Base-by-base conservation (phyloP, 2,888 invertebrate species). In the Erannis defoliaria region DNA sequence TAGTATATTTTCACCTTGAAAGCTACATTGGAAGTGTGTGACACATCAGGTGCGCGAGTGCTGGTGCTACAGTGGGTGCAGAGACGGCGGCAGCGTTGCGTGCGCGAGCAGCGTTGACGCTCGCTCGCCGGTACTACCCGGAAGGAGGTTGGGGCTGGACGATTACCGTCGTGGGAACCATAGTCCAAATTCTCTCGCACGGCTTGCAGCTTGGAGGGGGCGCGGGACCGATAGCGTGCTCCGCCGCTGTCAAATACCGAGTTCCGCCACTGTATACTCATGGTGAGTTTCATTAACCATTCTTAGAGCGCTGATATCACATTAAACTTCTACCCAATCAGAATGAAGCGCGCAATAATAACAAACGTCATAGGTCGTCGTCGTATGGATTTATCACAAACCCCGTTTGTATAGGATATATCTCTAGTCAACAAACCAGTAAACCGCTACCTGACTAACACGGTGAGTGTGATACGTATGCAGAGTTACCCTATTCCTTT, bases 71-170 rank as follows among this genome's bases (percentile, higher is more conserved):
- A 45, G 92, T 91, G 63, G 84, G 93, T 66, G 80, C 87, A 72
- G 92, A 91, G 76, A 91, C 92, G 5, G 85, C 90, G 56, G 89
- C 90, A 6, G 92, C 89, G n/a, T 74, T 93, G 48, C 93, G 94
- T 66, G 94, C 95, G 40, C 94, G 95, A 42, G 95, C 95, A 0
- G 93, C 95, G 9, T 90, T 95, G 53, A 94, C 95, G 45, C 92
- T 96, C 45, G 95, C 95, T 58, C 93, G 96, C 31, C 96, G 97
- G 73, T 97, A 97, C 89, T 97, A 97, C 85, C 97, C 97, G 3
- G 97, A 97, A 89, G 97, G 97, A 2, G 97, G 97, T 12, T 97
- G 97, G 97, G 97, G 97, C 14, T 97, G 96, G 96, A 94, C 97
- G 51, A 94, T 97, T 62, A 95, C 96, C 48, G 94, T 95, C 54